Percentiles rank a stretch among this genome's conserved stretches.
These are phyloP conservation scores for Eilema depressum DNA, from an alignment of 2,888 invertebrate genomes.

Conservation along the genomic window DNA sequence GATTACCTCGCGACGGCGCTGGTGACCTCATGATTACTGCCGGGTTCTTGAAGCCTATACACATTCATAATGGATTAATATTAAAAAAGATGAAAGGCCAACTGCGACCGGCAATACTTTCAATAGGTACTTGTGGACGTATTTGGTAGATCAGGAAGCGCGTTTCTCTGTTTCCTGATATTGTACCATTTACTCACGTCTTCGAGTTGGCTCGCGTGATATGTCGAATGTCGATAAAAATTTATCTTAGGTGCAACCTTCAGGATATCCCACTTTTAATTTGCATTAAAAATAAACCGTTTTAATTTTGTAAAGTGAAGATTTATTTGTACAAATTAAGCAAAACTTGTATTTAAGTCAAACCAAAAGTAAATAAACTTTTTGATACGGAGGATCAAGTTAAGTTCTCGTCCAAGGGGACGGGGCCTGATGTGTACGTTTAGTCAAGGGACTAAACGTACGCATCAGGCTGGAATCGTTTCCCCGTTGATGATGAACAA, in stretches of 20 bases:
- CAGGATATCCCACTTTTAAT: neutral
- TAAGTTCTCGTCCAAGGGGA: too few species aligned
- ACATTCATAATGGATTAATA: conserved; percentile 66
- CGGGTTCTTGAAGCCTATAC: conserved; percentile 66
- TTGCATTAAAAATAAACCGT: neutral
- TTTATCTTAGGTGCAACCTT: neutral
- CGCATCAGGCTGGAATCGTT: too few species aligned
- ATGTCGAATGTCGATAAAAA: neutral
- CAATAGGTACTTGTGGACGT: conserved; percentile 59
- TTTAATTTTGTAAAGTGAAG: too few species aligned
- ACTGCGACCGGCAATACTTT: conserved; percentile 60
- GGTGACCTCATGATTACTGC: conserved; percentile 72
- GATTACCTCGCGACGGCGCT: conserved; percentile 70
- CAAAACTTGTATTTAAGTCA: too few species aligned
- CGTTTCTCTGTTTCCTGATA: conserved; percentile 63
- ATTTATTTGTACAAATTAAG: too few species aligned
- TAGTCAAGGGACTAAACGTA: too few species aligned
- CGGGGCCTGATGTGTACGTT: too few species aligned
- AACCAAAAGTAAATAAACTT: too few species aligned
- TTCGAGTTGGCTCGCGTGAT: neutral
- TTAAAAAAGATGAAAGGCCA: conserved; percentile 73
- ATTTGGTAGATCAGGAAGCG: conserved; percentile 71
- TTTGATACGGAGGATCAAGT: too few species aligned
- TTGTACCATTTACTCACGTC: conserved; percentile 18
- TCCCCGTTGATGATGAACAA: too few species aligned